These are phyloP conservation scores for Plecturocebus donacophilus DNA, from an alignment of 2,113 vertebrate species.

Conservation along the genomic window DNA sequence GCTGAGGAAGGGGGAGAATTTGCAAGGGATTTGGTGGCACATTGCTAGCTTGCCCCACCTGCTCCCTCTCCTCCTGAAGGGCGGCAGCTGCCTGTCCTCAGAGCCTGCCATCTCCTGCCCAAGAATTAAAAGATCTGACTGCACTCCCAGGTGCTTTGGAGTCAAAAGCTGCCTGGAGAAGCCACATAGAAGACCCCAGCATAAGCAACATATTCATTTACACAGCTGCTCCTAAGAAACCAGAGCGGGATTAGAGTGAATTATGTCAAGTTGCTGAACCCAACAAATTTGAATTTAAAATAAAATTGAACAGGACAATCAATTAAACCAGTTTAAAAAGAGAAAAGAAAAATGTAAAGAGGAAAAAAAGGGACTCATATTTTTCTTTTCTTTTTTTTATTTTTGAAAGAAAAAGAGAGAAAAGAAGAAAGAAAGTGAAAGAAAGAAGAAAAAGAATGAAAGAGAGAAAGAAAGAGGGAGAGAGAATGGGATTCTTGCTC, in stretches of 20 bases:
- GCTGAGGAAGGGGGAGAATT: constrained; percentile 66
- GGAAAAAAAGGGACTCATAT: neutral
- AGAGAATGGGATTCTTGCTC: no score
- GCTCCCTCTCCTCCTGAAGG: constrained; percentile 60
- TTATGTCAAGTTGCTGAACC: neutral
- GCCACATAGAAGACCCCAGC: constrained; percentile 21
- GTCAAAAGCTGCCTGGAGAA: constrained; percentile 44
- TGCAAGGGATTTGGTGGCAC: constrained; percentile 63
- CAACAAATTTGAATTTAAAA: constrained; percentile 36
- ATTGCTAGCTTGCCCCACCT: constrained; percentile 65
- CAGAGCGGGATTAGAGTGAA: neutral
- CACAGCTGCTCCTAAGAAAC: constrained; percentile 58
- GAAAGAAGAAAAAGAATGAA: no score
- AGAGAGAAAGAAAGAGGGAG: no score
- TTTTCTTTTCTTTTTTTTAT: no score
- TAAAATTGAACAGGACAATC: neutral
- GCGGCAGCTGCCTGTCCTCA: constrained; percentile 72
- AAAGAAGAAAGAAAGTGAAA: no score
- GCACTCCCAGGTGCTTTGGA: constrained; percentile 56
- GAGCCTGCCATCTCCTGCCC: constrained; percentile 45
- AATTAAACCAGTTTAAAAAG: neutral
- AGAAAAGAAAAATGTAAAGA: neutral
- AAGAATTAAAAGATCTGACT: constrained; percentile 64
- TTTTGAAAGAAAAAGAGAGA: no score
- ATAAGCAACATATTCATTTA: constrained; percentile 59